Evolutionary conservation across 2,797 vertebrate species (phyloP).

Genomic region (Melanotaenia nigrans): DNA sequence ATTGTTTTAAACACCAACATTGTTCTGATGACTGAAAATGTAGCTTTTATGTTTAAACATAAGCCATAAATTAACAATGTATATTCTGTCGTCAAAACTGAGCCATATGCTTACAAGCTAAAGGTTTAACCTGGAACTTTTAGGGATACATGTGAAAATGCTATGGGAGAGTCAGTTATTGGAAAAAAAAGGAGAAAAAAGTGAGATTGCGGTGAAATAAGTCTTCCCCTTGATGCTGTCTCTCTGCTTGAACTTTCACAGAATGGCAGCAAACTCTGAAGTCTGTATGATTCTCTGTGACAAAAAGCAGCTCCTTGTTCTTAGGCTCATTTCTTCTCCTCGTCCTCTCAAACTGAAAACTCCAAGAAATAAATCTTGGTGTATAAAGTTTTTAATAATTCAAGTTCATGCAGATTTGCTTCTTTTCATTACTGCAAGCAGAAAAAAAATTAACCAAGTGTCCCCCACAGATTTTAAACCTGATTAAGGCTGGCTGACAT

Average conservation of each 20-base stretch:
- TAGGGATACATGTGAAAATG: not conserved
- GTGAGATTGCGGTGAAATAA: conserved; percentile 12
- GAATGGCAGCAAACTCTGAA: conserved; percentile 17
- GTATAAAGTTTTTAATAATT: not conserved
- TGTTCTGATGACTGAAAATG: not conserved
- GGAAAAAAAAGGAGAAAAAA: not conserved
- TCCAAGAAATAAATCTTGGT: not conserved
- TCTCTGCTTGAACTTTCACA: not conserved
- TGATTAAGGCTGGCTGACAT: not conserved
- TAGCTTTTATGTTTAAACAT: not conserved
- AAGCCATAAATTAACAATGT: not conserved
- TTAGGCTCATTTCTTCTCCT: not conserved
- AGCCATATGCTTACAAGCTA: not conserved
- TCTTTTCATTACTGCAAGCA: not conserved
- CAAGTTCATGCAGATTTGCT: not conserved
- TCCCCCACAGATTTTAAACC: conserved; percentile 7
- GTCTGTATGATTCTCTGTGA: conserved; percentile 11
- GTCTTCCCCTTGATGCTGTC: not conserved
- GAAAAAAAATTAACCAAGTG: not conserved
- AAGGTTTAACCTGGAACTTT: conserved; percentile 1
- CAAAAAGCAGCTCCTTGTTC: not conserved
- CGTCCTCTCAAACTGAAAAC: not conserved
- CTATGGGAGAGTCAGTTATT: not conserved
- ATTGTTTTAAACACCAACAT: not conserved
- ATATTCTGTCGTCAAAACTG: not conserved